These are phyloP conservation scores for Lonchura striata DNA, from an alignment of 2,113 vertebrate genomes.

Conservation along the genomic window DNA sequence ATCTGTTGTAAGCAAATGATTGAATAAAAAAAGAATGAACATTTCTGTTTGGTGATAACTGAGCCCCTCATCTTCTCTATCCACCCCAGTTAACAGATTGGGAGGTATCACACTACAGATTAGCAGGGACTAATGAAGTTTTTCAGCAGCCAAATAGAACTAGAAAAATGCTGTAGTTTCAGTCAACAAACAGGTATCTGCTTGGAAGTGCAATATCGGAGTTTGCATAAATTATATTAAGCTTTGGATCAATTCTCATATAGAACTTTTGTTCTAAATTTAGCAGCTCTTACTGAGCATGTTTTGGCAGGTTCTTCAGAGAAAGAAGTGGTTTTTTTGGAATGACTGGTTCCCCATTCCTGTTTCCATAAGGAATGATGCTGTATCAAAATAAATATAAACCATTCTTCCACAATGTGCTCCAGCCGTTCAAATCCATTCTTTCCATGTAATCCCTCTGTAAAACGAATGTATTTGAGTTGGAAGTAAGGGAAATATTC, in stretches of 20 bases:
- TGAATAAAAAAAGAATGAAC: not conserved
- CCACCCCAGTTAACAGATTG: not conserved
- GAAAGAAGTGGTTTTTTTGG: not conserved
- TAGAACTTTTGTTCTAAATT: not conserved
- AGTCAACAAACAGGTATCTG: not conserved
- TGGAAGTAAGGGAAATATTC: slow-evolving; percentile 22
- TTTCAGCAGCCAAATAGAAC: not conserved
- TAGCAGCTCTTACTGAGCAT: not conserved
- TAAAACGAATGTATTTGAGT: slow-evolving; percentile 7
- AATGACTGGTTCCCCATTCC: not conserved
- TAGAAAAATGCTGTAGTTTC: not conserved
- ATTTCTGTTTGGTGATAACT: not conserved
- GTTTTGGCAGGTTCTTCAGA: not conserved
- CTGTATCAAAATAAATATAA: not conserved
- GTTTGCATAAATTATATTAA: not conserved
- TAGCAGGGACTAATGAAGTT: not conserved
- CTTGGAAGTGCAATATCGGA: not conserved
- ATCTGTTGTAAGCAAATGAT: not conserved
- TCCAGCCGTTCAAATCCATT: not conserved
- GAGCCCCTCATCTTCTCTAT: not conserved
- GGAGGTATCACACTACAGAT: not conserved
- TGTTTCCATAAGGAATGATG: not conserved
- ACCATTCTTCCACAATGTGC: not conserved
- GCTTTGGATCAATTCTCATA: not conserved
- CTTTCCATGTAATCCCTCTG: not conserved